Percentiles rank a stretch among this genome's conserved stretches.
phyloP scores from a whole-genome alignment of 2,113 vertebrate species.

The Amphiprion percula region DNA sequence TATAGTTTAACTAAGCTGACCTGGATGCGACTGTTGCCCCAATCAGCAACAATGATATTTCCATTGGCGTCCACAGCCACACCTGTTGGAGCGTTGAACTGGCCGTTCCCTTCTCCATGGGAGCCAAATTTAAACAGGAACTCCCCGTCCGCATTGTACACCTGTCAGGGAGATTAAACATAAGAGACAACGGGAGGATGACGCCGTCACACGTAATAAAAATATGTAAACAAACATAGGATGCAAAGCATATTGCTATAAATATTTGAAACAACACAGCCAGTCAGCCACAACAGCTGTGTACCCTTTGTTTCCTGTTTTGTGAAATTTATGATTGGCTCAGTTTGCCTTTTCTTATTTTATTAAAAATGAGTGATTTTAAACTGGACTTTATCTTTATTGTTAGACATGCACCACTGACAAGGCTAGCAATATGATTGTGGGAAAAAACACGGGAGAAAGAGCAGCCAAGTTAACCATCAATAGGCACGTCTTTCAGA shows the following conservation, averaged over 20 bases:
- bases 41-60: conserved; percentile 98
- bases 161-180: conserved; percentile 79
- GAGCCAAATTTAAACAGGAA: conserved; percentile 99
- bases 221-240: not conserved
- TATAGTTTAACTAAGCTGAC: conserved; percentile 68
- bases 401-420: not conserved
- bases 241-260: not conserved
- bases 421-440: not conserved
- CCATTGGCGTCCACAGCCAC: conserved; percentile 95
- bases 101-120: conserved; percentile 95
- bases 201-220: not conserved
- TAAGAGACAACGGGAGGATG: not conserved
- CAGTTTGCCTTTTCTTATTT: not conserved
- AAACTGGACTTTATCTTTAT: not conserved
- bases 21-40: conserved; percentile 99
- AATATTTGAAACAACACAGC: not conserved
- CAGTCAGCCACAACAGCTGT: not conserved
- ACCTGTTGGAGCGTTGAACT: conserved; percentile 96
- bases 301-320: not conserved
- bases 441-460: too few relatives aligned
- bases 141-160: conserved; percentile 95
- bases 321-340: not conserved
- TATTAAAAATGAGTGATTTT: not conserved
- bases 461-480: too few relatives aligned
- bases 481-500: not conserved